Evolutionary conservation across 2,113 vertebrate species (phyloP).

Genomic region (Chaetodon trifascialis): DNA sequence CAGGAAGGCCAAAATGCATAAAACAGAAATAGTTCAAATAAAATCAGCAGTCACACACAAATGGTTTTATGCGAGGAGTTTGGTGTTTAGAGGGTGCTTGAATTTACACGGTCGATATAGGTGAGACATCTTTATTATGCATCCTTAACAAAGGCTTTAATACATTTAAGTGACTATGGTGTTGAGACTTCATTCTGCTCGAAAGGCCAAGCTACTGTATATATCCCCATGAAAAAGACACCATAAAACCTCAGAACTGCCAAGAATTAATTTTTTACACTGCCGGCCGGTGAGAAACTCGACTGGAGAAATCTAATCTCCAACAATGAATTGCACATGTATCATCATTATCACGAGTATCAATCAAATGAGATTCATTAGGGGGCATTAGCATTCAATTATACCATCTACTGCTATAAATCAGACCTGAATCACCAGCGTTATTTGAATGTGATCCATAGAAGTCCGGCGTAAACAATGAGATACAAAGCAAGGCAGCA

Average conservation of each 20-base stretch:
- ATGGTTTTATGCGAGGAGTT: not conserved
- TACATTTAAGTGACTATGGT: conserved; percentile 17
- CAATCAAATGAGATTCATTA: conserved; percentile 70
- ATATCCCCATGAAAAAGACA: conserved; percentile 9
- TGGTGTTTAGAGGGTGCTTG: conserved; percentile 7
- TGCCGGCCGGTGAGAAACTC: conserved; percentile 35
- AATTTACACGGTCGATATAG: conserved; percentile 19
- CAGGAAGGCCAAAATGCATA: not conserved
- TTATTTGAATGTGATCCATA: conserved; percentile 61
- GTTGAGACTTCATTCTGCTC: conserved; percentile 23
- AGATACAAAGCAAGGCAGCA: conserved; percentile 53
- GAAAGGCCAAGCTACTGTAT: conserved; percentile 4
- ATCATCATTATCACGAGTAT: conserved; percentile 61
- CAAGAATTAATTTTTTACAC: conserved; percentile 13
- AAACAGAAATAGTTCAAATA: not conserved
- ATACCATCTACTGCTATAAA: conserved; percentile 61
- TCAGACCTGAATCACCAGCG: conserved; percentile 49
- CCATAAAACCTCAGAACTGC: conserved; percentile 34
- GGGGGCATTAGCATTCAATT: conserved; percentile 59
- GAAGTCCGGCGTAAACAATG: conserved; percentile 69
- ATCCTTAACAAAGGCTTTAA: conserved; percentile 32
- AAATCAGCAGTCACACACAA: not conserved
- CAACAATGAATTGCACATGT: conserved; percentile 40
- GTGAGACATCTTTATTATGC: conserved; percentile 23
- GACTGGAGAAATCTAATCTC: conserved; percentile 33